phyloP scores from a whole-genome alignment of 2,888 invertebrate species.

The Agrochola lota region DNA sequence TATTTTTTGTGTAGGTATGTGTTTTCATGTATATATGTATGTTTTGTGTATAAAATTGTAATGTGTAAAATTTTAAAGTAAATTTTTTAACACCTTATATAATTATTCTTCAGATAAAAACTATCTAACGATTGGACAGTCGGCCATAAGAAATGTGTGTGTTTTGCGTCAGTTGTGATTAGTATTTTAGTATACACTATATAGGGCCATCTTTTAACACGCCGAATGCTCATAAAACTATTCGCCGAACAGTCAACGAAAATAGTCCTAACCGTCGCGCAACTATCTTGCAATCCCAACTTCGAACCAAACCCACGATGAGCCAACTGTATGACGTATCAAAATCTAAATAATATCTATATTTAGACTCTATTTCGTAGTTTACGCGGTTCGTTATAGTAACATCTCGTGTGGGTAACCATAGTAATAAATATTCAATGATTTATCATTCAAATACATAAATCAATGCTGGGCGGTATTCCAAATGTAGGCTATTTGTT shows the following conservation, averaged over 20 bases:
- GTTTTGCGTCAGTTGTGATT: background rate
- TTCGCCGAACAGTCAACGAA: background rate
- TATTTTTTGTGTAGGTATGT: no score
- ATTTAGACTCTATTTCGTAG: slow-evolving; percentile 51
- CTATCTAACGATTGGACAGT: background rate
- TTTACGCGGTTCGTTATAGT: slow-evolving; percentile 42
- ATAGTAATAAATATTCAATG: slow-evolving; percentile 57
- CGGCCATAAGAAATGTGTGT: background rate
- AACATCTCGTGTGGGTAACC: slow-evolving; percentile 46
- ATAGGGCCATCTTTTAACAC: background rate
- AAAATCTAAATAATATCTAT: slow-evolving; percentile 56
- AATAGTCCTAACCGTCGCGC: background rate
- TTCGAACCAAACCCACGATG: slow-evolving; percentile 7
- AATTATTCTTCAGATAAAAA: background rate
- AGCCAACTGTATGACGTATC: slow-evolving; percentile 28
- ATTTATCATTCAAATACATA: slow-evolving; percentile 51
- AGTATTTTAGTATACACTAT: background rate
- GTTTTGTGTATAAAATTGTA: no score
- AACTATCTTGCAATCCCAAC: slow-evolving; percentile 20
- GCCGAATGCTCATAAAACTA: background rate
- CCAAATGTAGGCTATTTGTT: slow-evolving; percentile 51
- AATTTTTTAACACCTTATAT: no score
- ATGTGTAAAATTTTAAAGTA: no score
- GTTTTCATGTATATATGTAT: no score
- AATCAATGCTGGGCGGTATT: slow-evolving; percentile 29